phyloP scores from a whole-genome alignment of 1,140 invertebrate species.

The Cotesia glomerata region DNA sequence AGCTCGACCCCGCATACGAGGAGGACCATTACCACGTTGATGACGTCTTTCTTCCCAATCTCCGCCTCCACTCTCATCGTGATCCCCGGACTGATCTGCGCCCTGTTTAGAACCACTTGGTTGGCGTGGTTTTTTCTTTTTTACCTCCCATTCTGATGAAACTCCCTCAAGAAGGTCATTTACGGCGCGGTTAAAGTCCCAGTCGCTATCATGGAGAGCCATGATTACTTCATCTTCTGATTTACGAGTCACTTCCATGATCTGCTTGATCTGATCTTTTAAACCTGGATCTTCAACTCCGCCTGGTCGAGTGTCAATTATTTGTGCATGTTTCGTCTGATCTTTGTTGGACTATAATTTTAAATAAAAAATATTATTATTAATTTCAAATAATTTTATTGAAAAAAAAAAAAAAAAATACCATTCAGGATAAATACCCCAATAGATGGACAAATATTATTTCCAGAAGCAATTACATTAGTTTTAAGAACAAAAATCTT shows the following conservation, averaged over 20 bases:
- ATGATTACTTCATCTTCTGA: conserved; percentile 83
- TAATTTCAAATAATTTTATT: not conserved
- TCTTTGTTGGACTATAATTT: conserved; percentile 46
- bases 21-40: conserved; percentile 60
- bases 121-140: conserved; percentile 84
- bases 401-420: conserved; percentile 3
- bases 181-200: conserved; percentile 77
- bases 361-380: not conserved
- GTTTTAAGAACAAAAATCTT: too few relatives aligned
- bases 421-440: too few relatives aligned
- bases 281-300: conserved; percentile 70
- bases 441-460: too few relatives aligned
- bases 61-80: conserved; percentile 42
- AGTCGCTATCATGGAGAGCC: conserved; percentile 82
- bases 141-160: conserved; percentile 67
- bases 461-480: too few relatives aligned
- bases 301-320: conserved; percentile 69
- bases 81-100: conserved; percentile 48
- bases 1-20: conserved; percentile 61
- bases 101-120: conserved; percentile 61
- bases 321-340: conserved; percentile 71
- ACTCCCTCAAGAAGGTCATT: conserved; percentile 78
- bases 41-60: conserved; percentile 64
- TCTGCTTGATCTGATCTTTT: conserved; percentile 76
- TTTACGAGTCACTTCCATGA: conserved; percentile 81